Evolutionary conservation across 2,113 vertebrate genomes (phyloP).

Genomic region (Serinus canaria): DNA sequence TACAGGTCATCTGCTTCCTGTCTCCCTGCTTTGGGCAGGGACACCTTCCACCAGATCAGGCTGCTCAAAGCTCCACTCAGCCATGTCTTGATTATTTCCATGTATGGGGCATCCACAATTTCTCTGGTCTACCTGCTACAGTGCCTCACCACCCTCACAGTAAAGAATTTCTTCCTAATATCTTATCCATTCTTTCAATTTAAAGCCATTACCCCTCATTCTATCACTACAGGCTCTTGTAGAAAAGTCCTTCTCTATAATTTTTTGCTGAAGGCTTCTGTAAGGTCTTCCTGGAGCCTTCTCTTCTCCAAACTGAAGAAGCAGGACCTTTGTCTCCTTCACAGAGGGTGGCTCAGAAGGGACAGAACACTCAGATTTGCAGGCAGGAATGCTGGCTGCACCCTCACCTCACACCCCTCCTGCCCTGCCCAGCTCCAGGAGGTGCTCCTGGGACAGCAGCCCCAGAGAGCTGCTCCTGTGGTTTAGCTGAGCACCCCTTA

Average conservation of each 20-base stretch:
- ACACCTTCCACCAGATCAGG: not conserved
- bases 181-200: not conserved
- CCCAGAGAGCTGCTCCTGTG: accelerated
- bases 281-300: not conserved
- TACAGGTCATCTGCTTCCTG: not conserved
- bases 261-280: not conserved
- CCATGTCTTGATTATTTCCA: not conserved
- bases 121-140: not conserved
- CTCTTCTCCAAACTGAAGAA: not conserved
- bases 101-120: not conserved
- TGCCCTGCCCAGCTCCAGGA: not conserved
- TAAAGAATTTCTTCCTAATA: not conserved
- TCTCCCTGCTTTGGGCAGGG: not conserved
- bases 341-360: not conserved
- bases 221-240: not conserved
- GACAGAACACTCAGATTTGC: not conserved
- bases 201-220: not conserved
- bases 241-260: not conserved
- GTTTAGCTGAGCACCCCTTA: too few species aligned
- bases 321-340: not conserved
- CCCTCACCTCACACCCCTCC: not conserved
- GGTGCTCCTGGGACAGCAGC: not conserved
- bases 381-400: not conserved
- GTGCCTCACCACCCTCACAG: not conserved
- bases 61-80: not conserved